Conservation (phyloP, 2,888 invertebrate genomes). For the Pyrrhosoma nymphula region DNA sequence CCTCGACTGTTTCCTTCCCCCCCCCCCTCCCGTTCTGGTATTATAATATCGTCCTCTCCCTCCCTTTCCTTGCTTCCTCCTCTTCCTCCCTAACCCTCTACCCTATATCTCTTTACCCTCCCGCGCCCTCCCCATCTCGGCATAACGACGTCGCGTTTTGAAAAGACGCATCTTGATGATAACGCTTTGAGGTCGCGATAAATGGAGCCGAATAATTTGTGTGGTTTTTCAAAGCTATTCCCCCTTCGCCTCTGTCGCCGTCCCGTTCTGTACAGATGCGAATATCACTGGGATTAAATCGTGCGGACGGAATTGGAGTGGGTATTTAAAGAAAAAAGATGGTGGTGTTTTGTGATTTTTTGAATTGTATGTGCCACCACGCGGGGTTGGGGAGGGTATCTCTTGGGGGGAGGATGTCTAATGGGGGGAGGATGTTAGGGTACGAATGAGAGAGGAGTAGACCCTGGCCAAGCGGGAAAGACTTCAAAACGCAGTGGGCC, state of each 20-base stretch:
- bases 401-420: background rate
- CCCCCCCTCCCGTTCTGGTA: background rate
- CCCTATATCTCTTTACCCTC: background rate
- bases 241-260: background rate
- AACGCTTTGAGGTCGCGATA: background rate
- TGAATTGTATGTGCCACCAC: background rate
- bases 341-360: background rate
- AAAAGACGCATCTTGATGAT: background rate
- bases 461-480: no score
- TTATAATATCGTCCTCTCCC: background rate
- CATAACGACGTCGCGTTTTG: conserved; percentile 4
- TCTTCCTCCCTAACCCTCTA: background rate
- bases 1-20: no score
- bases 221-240: background rate
- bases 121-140: no score
- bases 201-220: conserved; percentile 46
- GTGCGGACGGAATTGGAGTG: background rate
- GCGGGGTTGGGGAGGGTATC: background rate
- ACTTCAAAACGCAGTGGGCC: background rate
- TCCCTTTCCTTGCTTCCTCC: background rate
- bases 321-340: background rate
- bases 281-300: conserved; percentile 11
- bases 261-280: background rate
- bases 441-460: background rate
- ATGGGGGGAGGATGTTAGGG: background rate